These are phyloP conservation scores for Spodoptera frugiperda DNA, from an alignment of 1,140 invertebrate species.

Conservation along the genomic window DNA sequence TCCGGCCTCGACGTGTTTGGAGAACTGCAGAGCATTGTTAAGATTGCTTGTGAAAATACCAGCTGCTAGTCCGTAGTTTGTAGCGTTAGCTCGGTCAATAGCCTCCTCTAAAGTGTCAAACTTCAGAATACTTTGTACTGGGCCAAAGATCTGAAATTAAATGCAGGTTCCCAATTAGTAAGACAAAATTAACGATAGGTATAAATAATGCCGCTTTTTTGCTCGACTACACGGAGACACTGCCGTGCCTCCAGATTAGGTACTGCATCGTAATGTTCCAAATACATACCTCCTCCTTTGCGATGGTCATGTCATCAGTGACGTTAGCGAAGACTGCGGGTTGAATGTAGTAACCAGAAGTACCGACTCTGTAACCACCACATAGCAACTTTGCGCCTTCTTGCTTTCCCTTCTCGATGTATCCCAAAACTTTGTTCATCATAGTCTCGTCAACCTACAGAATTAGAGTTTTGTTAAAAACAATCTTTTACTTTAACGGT, in stretches of 20 bases:
- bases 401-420: slow-evolving; percentile 90
- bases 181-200: neutral
- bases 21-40: slow-evolving; percentile 92
- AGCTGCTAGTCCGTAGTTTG: slow-evolving; percentile 95
- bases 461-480: neutral
- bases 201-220: no score
- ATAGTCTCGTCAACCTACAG: slow-evolving; percentile 88
- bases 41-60: slow-evolving; percentile 95
- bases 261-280: neutral
- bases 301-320: slow-evolving; percentile 92
- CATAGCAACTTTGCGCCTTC: slow-evolving; percentile 91
- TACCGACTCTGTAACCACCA: slow-evolving; percentile 88
- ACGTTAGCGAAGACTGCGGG: slow-evolving; percentile 94
- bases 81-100: slow-evolving; percentile 95
- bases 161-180: neutral
- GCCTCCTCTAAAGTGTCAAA: slow-evolving; percentile 96
- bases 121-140: slow-evolving; percentile 96
- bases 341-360: slow-evolving; percentile 91
- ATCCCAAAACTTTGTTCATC: slow-evolving; percentile 89
- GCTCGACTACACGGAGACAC: no score
- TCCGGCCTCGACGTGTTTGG: slow-evolving; percentile 95
- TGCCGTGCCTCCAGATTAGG: no score
- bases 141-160: slow-evolving; percentile 91
- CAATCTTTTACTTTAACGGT: neutral
- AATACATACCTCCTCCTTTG: slow-evolving; percentile 89